phyloP scores from a whole-genome alignment of 1,140 invertebrate genomes.

The Arctopsyche grandis region DNA sequence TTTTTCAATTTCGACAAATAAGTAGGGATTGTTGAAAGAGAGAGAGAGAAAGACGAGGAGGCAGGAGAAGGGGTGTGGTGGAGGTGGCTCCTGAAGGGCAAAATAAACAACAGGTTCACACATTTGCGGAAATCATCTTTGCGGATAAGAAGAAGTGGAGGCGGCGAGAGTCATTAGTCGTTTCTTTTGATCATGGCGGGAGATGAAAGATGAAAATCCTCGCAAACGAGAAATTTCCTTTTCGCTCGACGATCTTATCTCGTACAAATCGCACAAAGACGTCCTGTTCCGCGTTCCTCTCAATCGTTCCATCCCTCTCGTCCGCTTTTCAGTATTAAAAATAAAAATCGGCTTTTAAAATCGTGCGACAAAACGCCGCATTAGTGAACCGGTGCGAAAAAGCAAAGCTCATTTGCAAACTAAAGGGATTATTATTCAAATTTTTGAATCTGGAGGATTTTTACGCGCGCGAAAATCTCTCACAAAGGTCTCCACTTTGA shows the following conservation, averaged over 20 bases:
- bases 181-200: slow-evolving; percentile 47
- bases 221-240: slow-evolving; percentile 39
- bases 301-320: neutral
- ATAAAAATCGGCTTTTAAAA: neutral
- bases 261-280: neutral
- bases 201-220: slow-evolving; percentile 33
- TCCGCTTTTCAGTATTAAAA: neutral
- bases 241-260: slow-evolving; percentile 30
- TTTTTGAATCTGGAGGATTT: slow-evolving; percentile 13
- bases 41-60: neutral
- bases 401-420: slow-evolving; percentile 45
- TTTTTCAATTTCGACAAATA: slow-evolving; percentile 52
- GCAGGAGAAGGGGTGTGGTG: neutral
- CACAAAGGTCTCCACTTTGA: neutral
- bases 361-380: slow-evolving; percentile 16
- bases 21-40: neutral
- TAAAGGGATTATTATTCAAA: slow-evolving; percentile 34
- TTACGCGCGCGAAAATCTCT: neutral
- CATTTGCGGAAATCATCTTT: slow-evolving; percentile 33
- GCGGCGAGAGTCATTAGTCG: slow-evolving; percentile 50
- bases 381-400: slow-evolving; percentile 21
- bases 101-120: slow-evolving; percentile 24
- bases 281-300: neutral
- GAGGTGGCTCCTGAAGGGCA: neutral
- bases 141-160: neutral